These are phyloP conservation scores for Papilio helenus DNA, from an alignment of 1,140 invertebrate species.

Conservation along the genomic window DNA sequence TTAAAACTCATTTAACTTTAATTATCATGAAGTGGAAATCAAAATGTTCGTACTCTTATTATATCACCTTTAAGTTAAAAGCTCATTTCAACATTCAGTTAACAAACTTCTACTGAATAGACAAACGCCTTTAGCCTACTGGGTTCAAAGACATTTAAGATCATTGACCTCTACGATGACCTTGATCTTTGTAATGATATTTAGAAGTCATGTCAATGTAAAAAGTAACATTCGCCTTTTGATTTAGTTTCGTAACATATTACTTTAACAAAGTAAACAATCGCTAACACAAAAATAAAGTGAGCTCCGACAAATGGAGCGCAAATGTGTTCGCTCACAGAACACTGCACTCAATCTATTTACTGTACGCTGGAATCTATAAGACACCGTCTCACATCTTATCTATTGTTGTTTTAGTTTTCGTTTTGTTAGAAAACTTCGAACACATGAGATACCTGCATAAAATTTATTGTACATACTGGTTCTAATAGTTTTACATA, in stretches of 20 bases:
- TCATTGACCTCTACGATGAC: background rate
- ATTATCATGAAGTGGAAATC: constrained; percentile 3
- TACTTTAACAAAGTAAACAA: constrained; percentile 32
- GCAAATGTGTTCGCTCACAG: constrained; percentile 37
- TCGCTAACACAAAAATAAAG: constrained; percentile 30
- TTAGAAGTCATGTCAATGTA: background rate
- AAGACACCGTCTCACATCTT: constrained; percentile 30
- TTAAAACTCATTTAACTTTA: constrained; percentile 28
- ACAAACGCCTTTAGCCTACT: no score
- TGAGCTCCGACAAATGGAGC: constrained; percentile 35
- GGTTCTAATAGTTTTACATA: background rate
- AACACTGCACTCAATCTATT: constrained; percentile 38
- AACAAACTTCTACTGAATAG: background rate
- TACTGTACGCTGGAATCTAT: constrained; percentile 31
- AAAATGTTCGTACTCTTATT: background rate
- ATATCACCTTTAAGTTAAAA: background rate
- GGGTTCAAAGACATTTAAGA: no score
- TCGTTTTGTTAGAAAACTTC: background rate
- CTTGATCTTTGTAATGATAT: background rate
- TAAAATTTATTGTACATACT: background rate
- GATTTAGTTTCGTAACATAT: background rate
- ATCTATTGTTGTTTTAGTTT: constrained; percentile 31
- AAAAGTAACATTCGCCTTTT: constrained; percentile 8
- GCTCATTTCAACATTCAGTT: background rate
- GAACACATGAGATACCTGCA: background rate